Percentiles rank a stretch among this genome's conserved stretches.
Conservation (phyloP, 2,797 vertebrate species). For the Chiroxiphia lanceolata region DNA sequence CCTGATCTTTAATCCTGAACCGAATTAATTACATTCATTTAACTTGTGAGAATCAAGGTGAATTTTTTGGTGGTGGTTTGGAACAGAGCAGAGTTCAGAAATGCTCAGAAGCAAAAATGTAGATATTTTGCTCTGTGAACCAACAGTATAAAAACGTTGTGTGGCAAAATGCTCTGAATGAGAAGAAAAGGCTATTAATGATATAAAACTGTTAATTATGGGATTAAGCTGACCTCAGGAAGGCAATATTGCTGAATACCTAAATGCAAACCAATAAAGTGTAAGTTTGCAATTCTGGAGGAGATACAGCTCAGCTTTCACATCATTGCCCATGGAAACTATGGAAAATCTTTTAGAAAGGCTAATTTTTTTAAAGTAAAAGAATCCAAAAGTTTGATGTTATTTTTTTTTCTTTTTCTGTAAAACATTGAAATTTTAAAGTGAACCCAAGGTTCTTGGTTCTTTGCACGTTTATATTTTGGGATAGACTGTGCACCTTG, state of each 20-base stretch:
- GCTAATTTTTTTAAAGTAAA: not conserved
- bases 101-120: not conserved
- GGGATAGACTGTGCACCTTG: not conserved
- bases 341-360: not conserved
- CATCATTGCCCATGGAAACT: not conserved
- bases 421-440: not conserved
- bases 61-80: not conserved
- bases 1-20: not conserved
- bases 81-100: not conserved
- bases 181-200: not conserved
- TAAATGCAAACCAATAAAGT: not conserved
- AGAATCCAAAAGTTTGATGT: not conserved
- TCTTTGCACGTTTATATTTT: not conserved
- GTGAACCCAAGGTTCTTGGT: not conserved
- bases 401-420: not conserved
- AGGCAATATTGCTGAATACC: not conserved
- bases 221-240: not conserved
- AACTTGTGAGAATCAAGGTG: not conserved
- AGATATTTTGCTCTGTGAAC: not conserved
- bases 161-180: not conserved
- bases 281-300: not conserved
- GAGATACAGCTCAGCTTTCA: not conserved
- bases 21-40: not conserved
- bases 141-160: not conserved
- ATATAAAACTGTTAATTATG: not conserved